Base-by-base conservation (phyloP, 2,797 vertebrate species). In the Rhynchonycteris naso region DNA sequence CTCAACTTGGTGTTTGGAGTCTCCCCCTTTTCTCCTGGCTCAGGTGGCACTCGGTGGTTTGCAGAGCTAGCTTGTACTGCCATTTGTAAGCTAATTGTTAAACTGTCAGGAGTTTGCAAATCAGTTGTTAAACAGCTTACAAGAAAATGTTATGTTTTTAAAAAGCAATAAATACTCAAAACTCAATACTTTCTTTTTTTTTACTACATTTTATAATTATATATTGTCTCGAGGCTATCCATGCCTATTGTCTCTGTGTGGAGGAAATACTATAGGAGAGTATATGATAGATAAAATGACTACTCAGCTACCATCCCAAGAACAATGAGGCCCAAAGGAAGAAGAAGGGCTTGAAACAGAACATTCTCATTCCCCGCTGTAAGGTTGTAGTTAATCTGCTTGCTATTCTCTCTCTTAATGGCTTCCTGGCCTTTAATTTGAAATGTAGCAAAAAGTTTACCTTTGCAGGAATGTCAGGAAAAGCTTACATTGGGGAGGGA, bases 81-180 rank as follows among this genome's bases (percentile, higher is more conserved):
- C 8, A 5, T 43, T 79, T 78, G 14, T 14, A 24, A 89, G 30
- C 58, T 78, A 69, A 88, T 14, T 68, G 47, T 72, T 33, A 75
- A 54, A 35, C 56, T 21, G 59, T 52, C 22, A 89, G 38, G 15
- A 80, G 50, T 75, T 81, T 76, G 21, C 30, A 50, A 79, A 58
- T 9, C 12, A n/a, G 13, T 58, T 61, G 33, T 71, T 89, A 50
- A 83, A 65, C 4, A 9, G 12, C 52, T 54, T 30, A 26, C 4
- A 43, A 75, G 54, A 88, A 56, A 76, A 72, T 33, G 28, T 24
- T 65, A 11, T 66, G 7, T 24, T 71, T 84, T 81, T 68, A 15
- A 87, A 54, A 76, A 92, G 26, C 52, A 75, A 74, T 7, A 80
- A 72, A 90, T 33, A 71, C 2, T 66, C 43, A 71, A 52, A 58